Evolutionary conservation across 2,113 vertebrate species (phyloP), one percentile per base, ranked within the genome.

Genomic region (Pygoscelis adeliae): DNA sequence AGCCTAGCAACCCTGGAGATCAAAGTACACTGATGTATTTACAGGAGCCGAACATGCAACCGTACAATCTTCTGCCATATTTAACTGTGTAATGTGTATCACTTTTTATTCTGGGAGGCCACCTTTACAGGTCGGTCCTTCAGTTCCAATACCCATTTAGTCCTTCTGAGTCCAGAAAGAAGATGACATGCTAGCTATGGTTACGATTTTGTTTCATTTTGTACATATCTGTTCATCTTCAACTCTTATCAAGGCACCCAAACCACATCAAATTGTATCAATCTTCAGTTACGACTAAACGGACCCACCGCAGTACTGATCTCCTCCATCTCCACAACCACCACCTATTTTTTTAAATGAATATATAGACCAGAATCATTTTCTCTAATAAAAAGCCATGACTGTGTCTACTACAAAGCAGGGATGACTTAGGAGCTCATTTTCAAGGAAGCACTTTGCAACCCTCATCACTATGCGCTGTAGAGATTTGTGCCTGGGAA

Each of bases 1-100:
- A 70, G 77, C 73, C 90, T 79, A 77, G 77, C 78, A 97, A 36
- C 90, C 56, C 66, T 70, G 69, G 44, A 92, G 56, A 89, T 84
- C 72, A 82, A 76, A 97, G 81, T 49, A 85, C 27, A 61, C 87
- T 46, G 18, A 90, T 42, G 82, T 83, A 69, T 91, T 96, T 82
- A 79, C 87, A 85, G 81, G 61, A 89, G 81, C 86, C 42, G 40
- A 89, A 78, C 83, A 78, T 11, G 44, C 76, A 89, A 77, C 56
- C 0, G 0, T 44, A 42, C 34, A 23, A 42, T 32, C 69, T 91
- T 56, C 10, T 5, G 30, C 66, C 80, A 59, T 49, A 71, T 84
- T 78, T 87, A 84, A 42, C 69, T 26, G n/a, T 44, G n/a, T 18
- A 50, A 71, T 11, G 27, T 38, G 50, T 53, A 30, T 17, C 66